These are phyloP conservation scores for Eutrigla gurnardus DNA, from an alignment of 2,797 vertebrate genomes.

Conservation along the genomic window DNA sequence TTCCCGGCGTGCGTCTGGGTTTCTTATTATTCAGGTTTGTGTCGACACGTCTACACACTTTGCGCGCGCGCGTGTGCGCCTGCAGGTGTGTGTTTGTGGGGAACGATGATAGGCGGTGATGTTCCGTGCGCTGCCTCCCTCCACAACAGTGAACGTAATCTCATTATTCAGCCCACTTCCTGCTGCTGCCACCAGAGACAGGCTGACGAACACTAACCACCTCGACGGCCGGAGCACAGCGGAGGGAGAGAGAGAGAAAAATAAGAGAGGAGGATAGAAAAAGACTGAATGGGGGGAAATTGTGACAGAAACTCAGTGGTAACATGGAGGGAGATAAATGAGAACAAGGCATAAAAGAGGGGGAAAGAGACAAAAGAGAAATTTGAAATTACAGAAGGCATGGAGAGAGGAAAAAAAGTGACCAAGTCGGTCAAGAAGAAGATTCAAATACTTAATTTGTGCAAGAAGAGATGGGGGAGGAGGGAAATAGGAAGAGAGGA, in stretches of 20 bases:
- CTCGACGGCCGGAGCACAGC: constrained; percentile 53
- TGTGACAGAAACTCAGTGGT: constrained; percentile 19
- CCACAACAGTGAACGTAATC: constrained; percentile 63
- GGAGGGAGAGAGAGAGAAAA: neutral
- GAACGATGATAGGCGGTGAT: constrained; percentile 60
- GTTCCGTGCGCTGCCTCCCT: constrained; percentile 50
- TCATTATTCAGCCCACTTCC: constrained; percentile 79
- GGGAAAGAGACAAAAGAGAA: constrained; percentile 21
- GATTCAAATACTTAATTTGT: constrained; percentile 60
- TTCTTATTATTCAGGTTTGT: constrained; percentile 25
- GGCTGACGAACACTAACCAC: constrained; percentile 77
- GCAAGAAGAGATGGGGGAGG: constrained; percentile 13
- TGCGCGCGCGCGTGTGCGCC: neutral
- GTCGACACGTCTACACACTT: constrained; percentile 1
- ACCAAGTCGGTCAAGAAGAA: constrained; percentile 3
- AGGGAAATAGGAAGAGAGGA: neutral
- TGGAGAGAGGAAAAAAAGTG: neutral
- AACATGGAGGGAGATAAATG: constrained; percentile 29
- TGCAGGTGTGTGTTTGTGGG: constrained; percentile 18
- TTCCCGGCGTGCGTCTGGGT: constrained; percentile 13
- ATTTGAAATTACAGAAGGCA: constrained; percentile 36
- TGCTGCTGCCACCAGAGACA: constrained; percentile 79
- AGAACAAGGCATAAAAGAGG: neutral
- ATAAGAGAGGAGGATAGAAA: constrained; percentile 3
- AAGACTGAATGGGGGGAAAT: constrained; percentile 39